Conservation (phyloP, 92 coral and sea anemone species). For the Chrysogorgia sp. region DNA sequence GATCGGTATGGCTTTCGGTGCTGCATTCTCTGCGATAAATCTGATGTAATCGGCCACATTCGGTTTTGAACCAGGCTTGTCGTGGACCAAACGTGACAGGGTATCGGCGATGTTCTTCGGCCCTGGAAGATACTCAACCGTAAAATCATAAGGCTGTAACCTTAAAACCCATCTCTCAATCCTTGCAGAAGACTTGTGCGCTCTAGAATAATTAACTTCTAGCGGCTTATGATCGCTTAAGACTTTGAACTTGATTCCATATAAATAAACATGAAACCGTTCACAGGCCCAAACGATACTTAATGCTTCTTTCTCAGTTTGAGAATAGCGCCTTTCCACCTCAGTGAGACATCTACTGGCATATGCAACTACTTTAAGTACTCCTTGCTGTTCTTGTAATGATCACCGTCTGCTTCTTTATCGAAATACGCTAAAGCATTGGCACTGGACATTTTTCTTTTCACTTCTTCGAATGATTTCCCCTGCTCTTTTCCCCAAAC, state of each 20-base stretch:
- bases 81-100: slow-evolving; percentile 40
- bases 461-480: slow-evolving; percentile 45
- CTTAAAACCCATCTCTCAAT: slow-evolving; percentile 60
- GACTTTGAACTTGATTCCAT: no score
- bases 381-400: slow-evolving; percentile 36
- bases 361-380: no score
- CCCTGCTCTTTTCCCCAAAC: slow-evolving; percentile 42
- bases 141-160: slow-evolving; percentile 55
- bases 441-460: slow-evolving; percentile 41
- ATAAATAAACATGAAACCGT: no score
- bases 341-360: no score
- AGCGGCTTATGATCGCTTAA: slow-evolving; percentile 56
- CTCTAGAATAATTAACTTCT: slow-evolving; percentile 38
- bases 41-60: slow-evolving; percentile 60
- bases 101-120: slow-evolving; percentile 45
- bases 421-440: slow-evolving; percentile 50
- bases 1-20: slow-evolving; percentile 48
- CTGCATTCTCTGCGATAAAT: slow-evolving; percentile 57
- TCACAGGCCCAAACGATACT: slow-evolving; percentile 53
- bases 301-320: slow-evolving; percentile 33
- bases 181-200: slow-evolving; percentile 46
- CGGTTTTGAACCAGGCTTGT: neutral
- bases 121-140: slow-evolving; percentile 48
- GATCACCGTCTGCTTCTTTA: slow-evolving; percentile 21
- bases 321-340: no score